A percentile compares a stretch with the other conserved stretches of the same genome.
Evolutionary conservation across 1,140 invertebrate genomes (phyloP).

Genomic region (Aphaenogaster ashmeadi): DNA sequence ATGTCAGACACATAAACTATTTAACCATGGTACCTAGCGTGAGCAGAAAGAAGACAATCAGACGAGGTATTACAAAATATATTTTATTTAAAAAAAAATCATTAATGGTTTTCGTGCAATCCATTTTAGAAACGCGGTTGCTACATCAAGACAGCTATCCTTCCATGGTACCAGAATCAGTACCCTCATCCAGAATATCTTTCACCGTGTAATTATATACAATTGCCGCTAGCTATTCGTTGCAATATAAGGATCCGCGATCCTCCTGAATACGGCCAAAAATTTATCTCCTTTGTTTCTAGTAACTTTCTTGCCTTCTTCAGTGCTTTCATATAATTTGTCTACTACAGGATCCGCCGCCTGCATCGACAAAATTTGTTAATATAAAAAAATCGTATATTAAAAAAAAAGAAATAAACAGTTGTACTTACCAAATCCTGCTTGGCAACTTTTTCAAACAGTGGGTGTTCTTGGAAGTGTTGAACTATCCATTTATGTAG

Average conservation of each 20-base stretch:
- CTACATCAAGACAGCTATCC: neutral
- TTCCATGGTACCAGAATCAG: neutral
- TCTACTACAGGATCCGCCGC: conserved; percentile 94
- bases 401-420: conserved; percentile 11
- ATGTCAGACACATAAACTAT: conserved; percentile 73
- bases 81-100: conserved; percentile 23
- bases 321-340: conserved; percentile 96
- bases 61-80: conserved; percentile 33
- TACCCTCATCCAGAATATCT: conserved; percentile 39
- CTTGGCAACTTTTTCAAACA: conserved; percentile 93
- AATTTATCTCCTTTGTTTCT: conserved; percentile 98
- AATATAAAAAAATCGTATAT: no score
- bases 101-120: neutral
- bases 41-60: neutral
- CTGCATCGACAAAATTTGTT: conserved; percentile 86
- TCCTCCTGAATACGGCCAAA: conserved; percentile 95
- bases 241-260: conserved; percentile 87
- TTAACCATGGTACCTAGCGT: conserved; percentile 58
- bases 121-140: neutral
- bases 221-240: conserved; percentile 40
- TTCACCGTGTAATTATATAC: conserved; percentile 30
- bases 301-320: conserved; percentile 99
- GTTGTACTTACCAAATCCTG: conserved; percentile 67
- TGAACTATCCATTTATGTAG: conserved; percentile 98
- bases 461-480: conserved; percentile 96